phyloP scores from a whole-genome alignment of 2,888 invertebrate genomes.

The Thecophora atra region DNA sequence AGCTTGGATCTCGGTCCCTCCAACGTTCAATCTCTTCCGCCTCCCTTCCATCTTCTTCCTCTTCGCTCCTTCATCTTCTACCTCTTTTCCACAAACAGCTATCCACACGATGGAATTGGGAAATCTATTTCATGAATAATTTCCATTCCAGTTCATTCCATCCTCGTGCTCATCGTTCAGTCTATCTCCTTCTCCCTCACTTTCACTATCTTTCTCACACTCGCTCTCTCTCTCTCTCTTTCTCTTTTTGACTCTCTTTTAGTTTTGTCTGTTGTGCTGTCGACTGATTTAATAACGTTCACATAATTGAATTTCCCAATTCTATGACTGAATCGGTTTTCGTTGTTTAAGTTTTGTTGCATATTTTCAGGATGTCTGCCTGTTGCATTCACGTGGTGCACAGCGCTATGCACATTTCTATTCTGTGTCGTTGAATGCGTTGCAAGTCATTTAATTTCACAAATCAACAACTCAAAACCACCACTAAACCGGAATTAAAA shows the following conservation, averaged over 20 bases:
- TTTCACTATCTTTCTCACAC: slow-evolving; percentile 48
- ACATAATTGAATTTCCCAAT: slow-evolving; percentile 63
- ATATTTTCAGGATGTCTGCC: slow-evolving; percentile 31
- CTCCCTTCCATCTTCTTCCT: neutral
- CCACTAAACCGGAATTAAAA: too few relatives aligned
- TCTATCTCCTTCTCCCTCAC: slow-evolving; percentile 42
- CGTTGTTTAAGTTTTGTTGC: slow-evolving; percentile 22
- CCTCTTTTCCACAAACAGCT: too few relatives aligned
- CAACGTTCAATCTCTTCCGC: slow-evolving; percentile 50
- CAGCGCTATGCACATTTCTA: slow-evolving; percentile 10
- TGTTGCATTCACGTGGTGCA: neutral
- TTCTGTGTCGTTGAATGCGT: slow-evolving; percentile 14
- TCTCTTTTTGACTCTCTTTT: neutral
- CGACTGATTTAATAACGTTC: slow-evolving; percentile 42
- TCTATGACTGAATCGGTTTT: slow-evolving; percentile 58
- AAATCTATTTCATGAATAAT: too few relatives aligned
- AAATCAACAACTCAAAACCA: too few relatives aligned
- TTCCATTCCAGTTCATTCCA: too few relatives aligned
- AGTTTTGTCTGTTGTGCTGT: slow-evolving; percentile 35
- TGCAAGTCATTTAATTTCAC: too few relatives aligned
- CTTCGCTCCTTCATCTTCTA: too few relatives aligned
- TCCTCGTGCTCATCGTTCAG: slow-evolving; percentile 10
- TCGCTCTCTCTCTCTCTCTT: neutral
- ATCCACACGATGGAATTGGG: too few relatives aligned
- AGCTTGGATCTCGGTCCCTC: slow-evolving; percentile 37